Percentiles rank a stretch among this genome's conserved stretches.
phyloP scores from a whole-genome alignment of 2,888 invertebrate species.

The Pristionchus entomophagus region DNA sequence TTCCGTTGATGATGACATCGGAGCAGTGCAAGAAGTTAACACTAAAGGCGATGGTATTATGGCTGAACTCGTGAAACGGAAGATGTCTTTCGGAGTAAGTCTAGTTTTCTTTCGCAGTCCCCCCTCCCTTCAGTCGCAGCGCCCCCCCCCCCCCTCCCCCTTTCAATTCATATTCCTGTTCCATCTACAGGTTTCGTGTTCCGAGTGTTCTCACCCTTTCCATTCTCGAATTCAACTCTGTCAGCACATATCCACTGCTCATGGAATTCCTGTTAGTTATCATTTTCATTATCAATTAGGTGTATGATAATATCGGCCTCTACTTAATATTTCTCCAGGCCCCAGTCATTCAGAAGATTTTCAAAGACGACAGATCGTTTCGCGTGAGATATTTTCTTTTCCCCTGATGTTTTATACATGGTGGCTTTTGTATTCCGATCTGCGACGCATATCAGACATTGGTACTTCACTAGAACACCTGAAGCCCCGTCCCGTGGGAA shows the following conservation, averaged over 20 bases:
- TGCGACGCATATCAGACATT: too few species aligned
- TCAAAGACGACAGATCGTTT: not conserved
- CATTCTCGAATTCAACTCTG: constrained; percentile 2
- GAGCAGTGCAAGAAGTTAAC: constrained; percentile 23
- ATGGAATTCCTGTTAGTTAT: constrained; percentile 31
- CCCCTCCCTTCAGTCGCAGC: too few species aligned
- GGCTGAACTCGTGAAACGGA: not conserved
- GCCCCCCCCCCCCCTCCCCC: too few species aligned
- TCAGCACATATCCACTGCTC: not conserved
- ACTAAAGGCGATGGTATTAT: not conserved
- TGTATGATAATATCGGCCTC: too few species aligned
- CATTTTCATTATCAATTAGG: not conserved
- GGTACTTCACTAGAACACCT: too few species aligned
- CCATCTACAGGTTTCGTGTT: constrained; percentile 31
- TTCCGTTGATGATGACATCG: not conserved
- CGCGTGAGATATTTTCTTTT: not conserved
- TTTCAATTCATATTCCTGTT: not conserved
- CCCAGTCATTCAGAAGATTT: not conserved
- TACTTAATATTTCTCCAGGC: not conserved
- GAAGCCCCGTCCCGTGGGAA: too few species aligned
- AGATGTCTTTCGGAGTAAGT: constrained; percentile 15
- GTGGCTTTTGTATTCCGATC: not conserved
- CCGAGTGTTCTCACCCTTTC: constrained; percentile 25
- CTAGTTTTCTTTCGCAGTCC: too few species aligned
- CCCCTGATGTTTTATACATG: not conserved